Percentiles rank a stretch among this genome's conserved stretches.
phyloP scores from a whole-genome alignment of 2,888 invertebrate species.

The Platycnemis pennipes region DNA sequence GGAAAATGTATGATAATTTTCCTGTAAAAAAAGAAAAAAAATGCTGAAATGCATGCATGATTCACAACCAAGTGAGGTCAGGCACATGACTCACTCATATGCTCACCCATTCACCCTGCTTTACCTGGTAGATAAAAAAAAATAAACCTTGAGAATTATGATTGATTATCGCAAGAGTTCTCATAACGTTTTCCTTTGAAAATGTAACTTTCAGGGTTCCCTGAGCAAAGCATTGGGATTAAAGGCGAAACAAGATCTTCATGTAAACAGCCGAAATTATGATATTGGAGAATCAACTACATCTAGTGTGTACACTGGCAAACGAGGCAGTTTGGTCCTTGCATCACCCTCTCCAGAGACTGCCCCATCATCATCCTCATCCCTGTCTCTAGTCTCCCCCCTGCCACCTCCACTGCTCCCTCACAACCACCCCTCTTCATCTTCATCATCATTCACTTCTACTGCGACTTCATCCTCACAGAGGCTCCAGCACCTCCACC shows the following conservation, averaged over 20 bases:
- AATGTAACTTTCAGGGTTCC: conserved; percentile 83
- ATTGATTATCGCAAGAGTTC: background rate
- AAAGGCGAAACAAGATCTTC: conserved; percentile 78
- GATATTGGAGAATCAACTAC: conserved; percentile 76
- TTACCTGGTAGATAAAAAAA: conserved; percentile 20
- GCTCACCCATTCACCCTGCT: conserved; percentile 35
- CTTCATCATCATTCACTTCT: conserved; percentile 41
- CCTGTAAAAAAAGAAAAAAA: conserved; percentile 29
- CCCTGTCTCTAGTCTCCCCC: conserved; percentile 84
- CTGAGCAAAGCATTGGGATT: conserved; percentile 87
- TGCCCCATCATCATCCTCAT: conserved; percentile 84
- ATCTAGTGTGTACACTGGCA: conserved; percentile 48
- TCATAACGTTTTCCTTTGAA: conserved; percentile 70
- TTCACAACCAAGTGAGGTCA: conserved; percentile 24
- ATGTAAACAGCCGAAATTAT: conserved; percentile 77
- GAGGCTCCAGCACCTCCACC: conserved; percentile 67
- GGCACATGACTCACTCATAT: background rate
- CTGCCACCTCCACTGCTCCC: conserved; percentile 80
- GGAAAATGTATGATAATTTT: conserved; percentile 69
- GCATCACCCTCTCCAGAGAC: conserved; percentile 68
- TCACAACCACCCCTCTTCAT: conserved; percentile 72
- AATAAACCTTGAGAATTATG: background rate
- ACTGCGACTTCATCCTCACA: conserved; percentile 77
- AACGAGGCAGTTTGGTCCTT: conserved; percentile 58
- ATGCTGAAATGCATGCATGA: conserved; percentile 41